A percentile compares a stretch with the other conserved stretches of the same genome.
phyloP scores from a whole-genome alignment of 2,888 invertebrate genomes.

The Lamellibrachia satsuma region DNA sequence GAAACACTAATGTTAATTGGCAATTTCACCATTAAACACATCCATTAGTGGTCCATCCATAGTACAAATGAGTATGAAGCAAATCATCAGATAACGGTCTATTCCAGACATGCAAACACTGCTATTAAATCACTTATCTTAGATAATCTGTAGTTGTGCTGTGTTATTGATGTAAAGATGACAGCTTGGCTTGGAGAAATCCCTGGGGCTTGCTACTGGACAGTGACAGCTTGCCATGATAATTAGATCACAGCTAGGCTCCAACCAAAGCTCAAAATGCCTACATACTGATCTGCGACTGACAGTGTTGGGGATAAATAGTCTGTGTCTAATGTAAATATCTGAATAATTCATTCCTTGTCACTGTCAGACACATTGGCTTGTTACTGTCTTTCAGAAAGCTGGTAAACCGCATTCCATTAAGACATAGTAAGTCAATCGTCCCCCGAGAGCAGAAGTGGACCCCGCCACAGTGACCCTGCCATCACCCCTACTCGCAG shows the following conservation, averaged over 20 bases:
- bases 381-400: neutral
- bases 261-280: neutral
- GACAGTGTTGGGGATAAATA: neutral
- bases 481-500: neutral
- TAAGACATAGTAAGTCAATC: neutral
- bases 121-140: neutral
- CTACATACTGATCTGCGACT: neutral
- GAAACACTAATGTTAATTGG: neutral
- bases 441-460: neutral
- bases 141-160: neutral
- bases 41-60: neutral
- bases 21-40: neutral
- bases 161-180: neutral
- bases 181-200: neutral
- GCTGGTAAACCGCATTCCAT: neutral
- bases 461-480: neutral
- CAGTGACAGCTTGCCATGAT: neutral
- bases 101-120: neutral
- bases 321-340: neutral
- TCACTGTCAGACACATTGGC: neutral
- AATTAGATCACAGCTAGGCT: neutral
- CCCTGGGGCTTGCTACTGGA: neutral
- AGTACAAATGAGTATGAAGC: neutral
- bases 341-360: neutral
- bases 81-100: neutral